phyloP scores from a whole-genome alignment of 2,888 invertebrate genomes.

The Rhingia rostrata region DNA sequence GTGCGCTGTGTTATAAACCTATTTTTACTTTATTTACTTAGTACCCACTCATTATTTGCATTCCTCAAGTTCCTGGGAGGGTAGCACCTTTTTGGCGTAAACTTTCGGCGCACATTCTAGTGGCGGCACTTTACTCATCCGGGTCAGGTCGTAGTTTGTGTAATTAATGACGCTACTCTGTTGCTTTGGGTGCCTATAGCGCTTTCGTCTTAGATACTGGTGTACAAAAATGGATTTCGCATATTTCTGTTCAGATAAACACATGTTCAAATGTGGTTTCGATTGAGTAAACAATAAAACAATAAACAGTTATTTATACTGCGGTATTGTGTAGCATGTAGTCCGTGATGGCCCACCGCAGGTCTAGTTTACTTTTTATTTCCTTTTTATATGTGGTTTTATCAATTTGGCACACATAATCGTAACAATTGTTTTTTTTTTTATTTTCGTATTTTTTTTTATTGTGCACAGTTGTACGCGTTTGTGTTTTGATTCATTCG shows the following conservation, averaged over 20 bases:
- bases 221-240: background rate
- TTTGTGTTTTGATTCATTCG: conserved; percentile 58
- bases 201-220: conserved; percentile 5
- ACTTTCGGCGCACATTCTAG: conserved; percentile 27
- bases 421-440: conserved; percentile 28
- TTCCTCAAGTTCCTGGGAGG: conserved; percentile 46
- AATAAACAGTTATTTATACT: conserved; percentile 27
- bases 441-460: conserved; percentile 13
- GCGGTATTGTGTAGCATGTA: background rate
- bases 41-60: conserved; percentile 50
- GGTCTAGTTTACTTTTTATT: conserved; percentile 6
- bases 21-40: conserved; percentile 58
- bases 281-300: conserved; percentile 49
- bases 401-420: conserved; percentile 67
- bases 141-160: conserved; percentile 17
- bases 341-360: conserved; percentile 36
- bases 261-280: conserved; percentile 42
- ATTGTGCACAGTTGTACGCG: background rate
- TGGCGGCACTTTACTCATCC: conserved; percentile 27
- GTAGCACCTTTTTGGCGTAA: conserved; percentile 24
- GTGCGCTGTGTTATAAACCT: conserved; percentile 41
- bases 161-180: conserved; percentile 39
- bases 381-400: conserved; percentile 48
- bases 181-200: conserved; percentile 19
- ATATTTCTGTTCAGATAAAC: conserved; percentile 40